These are phyloP conservation scores for Alloscopus bannaensis DNA, from an alignment of 2,888 invertebrate species.

Conservation along the genomic window DNA sequence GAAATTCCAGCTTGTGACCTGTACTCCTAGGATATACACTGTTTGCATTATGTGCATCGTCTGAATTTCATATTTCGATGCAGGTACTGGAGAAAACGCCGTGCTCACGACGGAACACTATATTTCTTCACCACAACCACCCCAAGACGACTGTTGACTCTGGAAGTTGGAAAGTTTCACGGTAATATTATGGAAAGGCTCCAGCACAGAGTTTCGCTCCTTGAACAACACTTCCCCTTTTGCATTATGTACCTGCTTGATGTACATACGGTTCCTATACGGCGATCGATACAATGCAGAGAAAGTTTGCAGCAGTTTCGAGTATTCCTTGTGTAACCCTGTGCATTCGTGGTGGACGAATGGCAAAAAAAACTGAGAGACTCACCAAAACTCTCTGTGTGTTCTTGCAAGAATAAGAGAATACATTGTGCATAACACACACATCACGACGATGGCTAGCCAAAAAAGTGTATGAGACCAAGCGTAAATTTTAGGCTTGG, in stretches of 20 bases:
- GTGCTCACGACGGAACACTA: too few relatives aligned
- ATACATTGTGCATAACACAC: not conserved
- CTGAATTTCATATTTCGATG: too few relatives aligned
- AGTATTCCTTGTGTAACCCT: slow-evolving; percentile 20
- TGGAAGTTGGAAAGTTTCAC: too few relatives aligned
- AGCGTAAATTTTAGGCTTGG: slow-evolving; percentile 43
- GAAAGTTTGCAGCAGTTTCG: slow-evolving; percentile 73
- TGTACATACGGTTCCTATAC: not conserved
- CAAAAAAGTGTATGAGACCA: slow-evolving; percentile 20
- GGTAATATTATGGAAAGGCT: too few relatives aligned
- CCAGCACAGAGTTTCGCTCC: too few relatives aligned
- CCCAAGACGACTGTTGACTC: too few relatives aligned
- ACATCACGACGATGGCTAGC: slow-evolving; percentile 17
- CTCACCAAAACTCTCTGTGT: not conserved
- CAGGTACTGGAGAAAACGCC: too few relatives aligned
- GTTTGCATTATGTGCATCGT: too few relatives aligned
- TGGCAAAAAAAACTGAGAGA: slow-evolving; percentile 1
- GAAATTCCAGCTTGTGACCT: too few relatives aligned
- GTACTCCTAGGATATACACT: too few relatives aligned
- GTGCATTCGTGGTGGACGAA: slow-evolving; percentile 3
- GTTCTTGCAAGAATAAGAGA: not conserved
- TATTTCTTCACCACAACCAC: too few relatives aligned
- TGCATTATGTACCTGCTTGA: slow-evolving; percentile 18
- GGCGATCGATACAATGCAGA: slow-evolving; percentile 73
- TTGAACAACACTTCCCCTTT: too few relatives aligned